Conservation (phyloP, 2,888 invertebrate genomes). For the Ditylenchus weischeri region DNA sequence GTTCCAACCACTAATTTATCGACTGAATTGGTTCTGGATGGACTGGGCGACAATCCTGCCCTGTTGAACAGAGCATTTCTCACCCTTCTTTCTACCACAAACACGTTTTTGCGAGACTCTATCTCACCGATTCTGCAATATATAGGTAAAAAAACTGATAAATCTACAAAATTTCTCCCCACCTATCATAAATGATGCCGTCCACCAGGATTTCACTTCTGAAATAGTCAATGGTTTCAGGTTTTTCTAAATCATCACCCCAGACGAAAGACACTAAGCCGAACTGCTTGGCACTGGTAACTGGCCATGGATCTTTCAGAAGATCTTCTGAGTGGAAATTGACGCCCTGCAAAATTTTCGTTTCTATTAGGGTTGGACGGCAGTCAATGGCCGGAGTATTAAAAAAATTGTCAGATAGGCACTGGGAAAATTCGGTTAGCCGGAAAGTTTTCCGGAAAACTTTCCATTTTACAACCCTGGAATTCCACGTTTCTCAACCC, state of each 20-base stretch:
- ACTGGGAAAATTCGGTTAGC: too few relatives aligned
- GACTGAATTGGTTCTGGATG: constrained; percentile 20
- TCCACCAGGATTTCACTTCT: constrained; percentile 86
- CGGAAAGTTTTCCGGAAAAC: too few relatives aligned
- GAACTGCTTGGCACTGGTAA: constrained; percentile 69
- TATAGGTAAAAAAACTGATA: neutral
- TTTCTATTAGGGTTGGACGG: neutral
- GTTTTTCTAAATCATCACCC: constrained; percentile 75
- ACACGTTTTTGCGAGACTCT: constrained; percentile 49
- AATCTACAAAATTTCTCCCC: neutral
- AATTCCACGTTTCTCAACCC: too few relatives aligned
- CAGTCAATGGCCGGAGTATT: too few relatives aligned
- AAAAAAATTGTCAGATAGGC: too few relatives aligned
- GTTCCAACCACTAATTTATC: constrained; percentile 5
- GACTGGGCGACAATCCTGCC: constrained; percentile 10
- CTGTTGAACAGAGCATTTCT: constrained; percentile 25
- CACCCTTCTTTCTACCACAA: constrained; percentile 51
- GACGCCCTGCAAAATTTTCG: constrained; percentile 66
- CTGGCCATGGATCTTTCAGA: constrained; percentile 70
- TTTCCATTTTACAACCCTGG: too few relatives aligned
- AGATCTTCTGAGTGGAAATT: constrained; percentile 85
- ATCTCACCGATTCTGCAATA: constrained; percentile 51
- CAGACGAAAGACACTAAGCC: constrained; percentile 84
- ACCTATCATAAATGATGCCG: constrained; percentile 91
- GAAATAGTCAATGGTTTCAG: constrained; percentile 75